phyloP scores from a whole-genome alignment of 2,888 invertebrate genomes.

The Diogma glabrata region DNA sequence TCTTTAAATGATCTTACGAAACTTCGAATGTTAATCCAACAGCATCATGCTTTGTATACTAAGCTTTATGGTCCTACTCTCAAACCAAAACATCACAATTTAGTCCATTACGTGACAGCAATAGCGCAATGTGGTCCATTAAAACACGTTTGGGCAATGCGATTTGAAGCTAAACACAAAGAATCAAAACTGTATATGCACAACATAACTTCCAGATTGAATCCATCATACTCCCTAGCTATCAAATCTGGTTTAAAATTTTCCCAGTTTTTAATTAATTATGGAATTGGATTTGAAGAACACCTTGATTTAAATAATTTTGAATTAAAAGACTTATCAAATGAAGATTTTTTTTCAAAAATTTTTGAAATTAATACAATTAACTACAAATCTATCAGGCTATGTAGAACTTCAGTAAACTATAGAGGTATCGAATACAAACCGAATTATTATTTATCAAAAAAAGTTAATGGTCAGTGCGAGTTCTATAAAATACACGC shows the following conservation, averaged over 20 bases:
- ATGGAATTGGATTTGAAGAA: constrained; percentile 8
- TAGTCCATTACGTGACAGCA: not conserved
- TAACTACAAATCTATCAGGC: not conserved
- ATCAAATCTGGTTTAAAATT: constrained; percentile 15
- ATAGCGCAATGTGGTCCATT: not conserved
- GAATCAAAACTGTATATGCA: not conserved
- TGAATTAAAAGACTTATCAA: not conserved
- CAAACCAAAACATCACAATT: no score
- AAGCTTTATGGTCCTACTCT: no score
- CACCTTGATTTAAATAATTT: constrained; percentile 4
- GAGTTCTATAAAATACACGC: constrained; percentile 14
- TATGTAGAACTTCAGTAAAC: constrained; percentile 5
- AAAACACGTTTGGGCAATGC: not conserved
- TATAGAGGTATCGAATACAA: constrained; percentile 15
- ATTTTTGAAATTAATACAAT: constrained; percentile 7
- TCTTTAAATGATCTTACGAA: no score
- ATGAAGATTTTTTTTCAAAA: constrained; percentile 7
- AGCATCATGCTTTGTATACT: no score
- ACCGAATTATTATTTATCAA: constrained; percentile 11
- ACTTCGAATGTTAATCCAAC: no score
- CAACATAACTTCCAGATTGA: constrained; percentile 8
- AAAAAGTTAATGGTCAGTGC: not conserved
- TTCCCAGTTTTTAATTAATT: no score
- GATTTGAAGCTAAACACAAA: not conserved
- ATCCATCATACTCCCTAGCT: constrained; percentile 13